These are phyloP conservation scores for Halictus ligatus DNA, from an alignment of 2,888 invertebrate genomes.

Conservation along the genomic window DNA sequence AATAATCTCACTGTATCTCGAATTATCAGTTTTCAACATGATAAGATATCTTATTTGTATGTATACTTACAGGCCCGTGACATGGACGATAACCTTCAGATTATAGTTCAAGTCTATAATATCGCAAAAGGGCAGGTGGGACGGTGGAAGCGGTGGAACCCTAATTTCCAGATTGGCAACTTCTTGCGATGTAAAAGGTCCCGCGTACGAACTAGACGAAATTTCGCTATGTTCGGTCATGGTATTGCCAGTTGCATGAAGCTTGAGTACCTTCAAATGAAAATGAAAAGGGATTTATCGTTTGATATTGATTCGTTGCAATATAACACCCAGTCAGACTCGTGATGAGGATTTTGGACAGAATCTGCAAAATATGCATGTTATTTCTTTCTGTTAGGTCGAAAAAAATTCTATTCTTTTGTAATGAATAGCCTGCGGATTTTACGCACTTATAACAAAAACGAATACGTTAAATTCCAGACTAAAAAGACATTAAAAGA, in stretches of 20 bases:
- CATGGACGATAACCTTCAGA: conserved; percentile 39
- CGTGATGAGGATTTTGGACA: too few species aligned
- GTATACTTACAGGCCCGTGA: conserved; percentile 48
- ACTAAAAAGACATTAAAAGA: too few species aligned
- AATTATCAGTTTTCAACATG: background rate
- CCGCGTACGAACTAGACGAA: background rate
- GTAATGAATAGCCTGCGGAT: too few species aligned
- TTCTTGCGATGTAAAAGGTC: background rate
- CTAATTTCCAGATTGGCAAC: background rate
- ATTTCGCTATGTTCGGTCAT: background rate
- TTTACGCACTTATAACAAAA: too few species aligned
- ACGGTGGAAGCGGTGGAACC: conserved; percentile 63
- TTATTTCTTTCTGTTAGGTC: too few species aligned
- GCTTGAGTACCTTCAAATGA: conserved; percentile 72
- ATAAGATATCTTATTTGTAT: background rate
- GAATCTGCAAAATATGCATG: too few species aligned
- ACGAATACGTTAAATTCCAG: too few species aligned
- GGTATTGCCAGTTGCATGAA: conserved; percentile 84
- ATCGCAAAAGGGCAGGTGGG: conserved; percentile 46
- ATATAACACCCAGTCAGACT: too few species aligned
- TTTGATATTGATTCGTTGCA: background rate
- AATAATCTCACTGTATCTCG: background rate
- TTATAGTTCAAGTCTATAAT: conserved; percentile 62
- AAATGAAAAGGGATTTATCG: background rate
- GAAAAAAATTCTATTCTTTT: too few species aligned